A percentile compares a stretch with the other conserved stretches of the same genome.
Evolutionary conservation across 2,113 vertebrate genomes (phyloP).

Genomic region (Ifrita kowaldi): DNA sequence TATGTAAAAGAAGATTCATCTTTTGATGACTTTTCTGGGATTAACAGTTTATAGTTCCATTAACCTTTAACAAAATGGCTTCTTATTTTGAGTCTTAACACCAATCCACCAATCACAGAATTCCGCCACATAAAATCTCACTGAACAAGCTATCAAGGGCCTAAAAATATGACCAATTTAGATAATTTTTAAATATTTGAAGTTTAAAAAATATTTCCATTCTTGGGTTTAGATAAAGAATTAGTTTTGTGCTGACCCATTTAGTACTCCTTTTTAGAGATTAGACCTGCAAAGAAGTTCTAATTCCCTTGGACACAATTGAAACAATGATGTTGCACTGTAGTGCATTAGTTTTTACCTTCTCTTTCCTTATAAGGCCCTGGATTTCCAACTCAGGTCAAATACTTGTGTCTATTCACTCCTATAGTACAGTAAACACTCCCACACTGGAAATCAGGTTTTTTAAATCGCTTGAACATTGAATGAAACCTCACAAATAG

Average conservation of each 20-base stretch:
- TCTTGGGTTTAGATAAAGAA: not conserved
- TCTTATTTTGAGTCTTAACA: not conserved
- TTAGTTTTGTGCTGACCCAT: not conserved
- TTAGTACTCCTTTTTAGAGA: not conserved
- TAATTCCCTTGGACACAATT: not conserved
- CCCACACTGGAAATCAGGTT: not conserved
- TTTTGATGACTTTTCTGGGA: slow-evolving; percentile 2
- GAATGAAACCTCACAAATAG: not conserved
- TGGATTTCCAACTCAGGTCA: not conserved
- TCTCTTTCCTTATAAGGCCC: not conserved
- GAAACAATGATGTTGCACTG: not conserved
- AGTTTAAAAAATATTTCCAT: slow-evolving; percentile 5
- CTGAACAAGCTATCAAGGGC: not conserved
- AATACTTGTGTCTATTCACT: not conserved
- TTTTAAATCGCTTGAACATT: not conserved
- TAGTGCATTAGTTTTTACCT: not conserved
- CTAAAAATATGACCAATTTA: not conserved
- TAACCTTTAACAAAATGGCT: not conserved
- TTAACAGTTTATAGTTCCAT: not conserved
- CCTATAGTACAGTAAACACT: not conserved
- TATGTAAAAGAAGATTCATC: slow-evolving; percentile 33
- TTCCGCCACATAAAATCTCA: not conserved
- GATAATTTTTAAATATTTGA: slow-evolving; percentile 13
- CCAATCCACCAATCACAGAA: not conserved
- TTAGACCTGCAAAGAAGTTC: not conserved